phyloP scores from a whole-genome alignment of 2,113 vertebrate species.

The Oncorhynchus gorbuscha region DNA sequence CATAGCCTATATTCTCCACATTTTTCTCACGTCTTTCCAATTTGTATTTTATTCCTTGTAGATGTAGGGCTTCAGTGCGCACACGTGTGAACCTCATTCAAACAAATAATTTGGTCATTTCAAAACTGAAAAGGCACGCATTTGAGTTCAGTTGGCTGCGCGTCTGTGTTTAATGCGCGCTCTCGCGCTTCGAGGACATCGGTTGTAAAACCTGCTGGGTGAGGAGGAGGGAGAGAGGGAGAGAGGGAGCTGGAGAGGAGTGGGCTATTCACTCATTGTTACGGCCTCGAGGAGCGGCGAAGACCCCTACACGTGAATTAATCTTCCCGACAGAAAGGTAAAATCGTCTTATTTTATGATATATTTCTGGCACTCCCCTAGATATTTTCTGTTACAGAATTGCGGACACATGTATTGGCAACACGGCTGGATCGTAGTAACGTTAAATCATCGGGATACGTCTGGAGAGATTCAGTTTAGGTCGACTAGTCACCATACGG shows the following conservation, averaged over 20 bases:
- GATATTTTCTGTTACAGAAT: neutral
- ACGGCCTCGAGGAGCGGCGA: slow-evolving; percentile 42
- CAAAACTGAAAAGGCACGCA: too few species aligned
- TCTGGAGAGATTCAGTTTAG: slow-evolving; percentile 1
- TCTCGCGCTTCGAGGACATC: slow-evolving; percentile 37
- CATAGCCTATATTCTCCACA: too few species aligned
- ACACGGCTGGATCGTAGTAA: slow-evolving; percentile 12
- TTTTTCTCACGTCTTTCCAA: neutral
- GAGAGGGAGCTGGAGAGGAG: slow-evolving; percentile 3
- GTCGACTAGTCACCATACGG: slow-evolving; percentile 2
- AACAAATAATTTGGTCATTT: too few species aligned
- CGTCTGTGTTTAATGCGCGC: slow-evolving; percentile 40
- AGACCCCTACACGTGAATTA: slow-evolving; percentile 38
- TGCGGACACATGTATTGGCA: neutral
- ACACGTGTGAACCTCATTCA: too few species aligned
- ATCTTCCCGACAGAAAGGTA: slow-evolving; percentile 45
- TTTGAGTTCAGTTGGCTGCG: slow-evolving; percentile 30
- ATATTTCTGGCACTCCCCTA: neutral
- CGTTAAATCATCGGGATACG: neutral
- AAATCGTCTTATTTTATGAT: neutral
- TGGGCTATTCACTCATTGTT: slow-evolving; percentile 60
- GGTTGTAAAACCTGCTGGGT: slow-evolving; percentile 52
- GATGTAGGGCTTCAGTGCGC: too few species aligned
- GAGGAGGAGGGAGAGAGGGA: slow-evolving; percentile 7
- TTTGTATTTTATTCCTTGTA: too few species aligned